Conservation (phyloP, 2,888 invertebrate genomes). For the Drosophila greeni region DNA sequence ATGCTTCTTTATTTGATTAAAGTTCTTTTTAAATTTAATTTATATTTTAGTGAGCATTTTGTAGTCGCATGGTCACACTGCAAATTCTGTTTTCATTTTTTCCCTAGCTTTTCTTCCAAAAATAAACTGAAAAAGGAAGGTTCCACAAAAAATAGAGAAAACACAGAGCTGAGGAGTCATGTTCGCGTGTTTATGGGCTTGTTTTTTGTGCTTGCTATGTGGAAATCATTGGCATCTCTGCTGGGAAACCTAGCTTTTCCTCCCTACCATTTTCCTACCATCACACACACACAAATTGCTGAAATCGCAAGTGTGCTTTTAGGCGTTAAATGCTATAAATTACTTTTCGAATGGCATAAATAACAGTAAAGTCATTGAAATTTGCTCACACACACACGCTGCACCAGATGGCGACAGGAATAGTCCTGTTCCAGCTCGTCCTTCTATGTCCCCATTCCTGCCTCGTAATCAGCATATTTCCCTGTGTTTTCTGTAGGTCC, state of each 20-base stretch:
- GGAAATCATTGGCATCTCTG: conserved; percentile 17
- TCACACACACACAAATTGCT: conserved; percentile 51
- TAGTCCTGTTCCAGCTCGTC: conserved; percentile 4
- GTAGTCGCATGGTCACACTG: not conserved
- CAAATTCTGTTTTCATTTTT: not conserved
- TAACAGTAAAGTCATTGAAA: conserved; percentile 43
- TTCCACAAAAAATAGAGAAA: not conserved
- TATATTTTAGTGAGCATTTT: not conserved
- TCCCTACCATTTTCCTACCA: not conserved
- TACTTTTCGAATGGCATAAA: conserved; percentile 55
- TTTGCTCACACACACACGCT: conserved; percentile 14
- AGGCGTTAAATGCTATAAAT: conserved; percentile 63
- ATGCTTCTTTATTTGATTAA: too few relatives aligned
- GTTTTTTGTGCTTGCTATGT: conserved; percentile 25
- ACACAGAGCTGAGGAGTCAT: conserved; percentile 32
- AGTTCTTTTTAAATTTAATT: not conserved
- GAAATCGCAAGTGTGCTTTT: conserved; percentile 63
- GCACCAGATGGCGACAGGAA: conserved; percentile 36
- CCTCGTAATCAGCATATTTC: conserved; percentile 46
- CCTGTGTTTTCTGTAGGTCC: not conserved
- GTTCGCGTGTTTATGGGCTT: conserved; percentile 61
- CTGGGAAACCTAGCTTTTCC: not conserved
- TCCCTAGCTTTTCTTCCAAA: not conserved
- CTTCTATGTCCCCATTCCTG: conserved; percentile 6
- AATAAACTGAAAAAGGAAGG: conserved; percentile 9